Conservation (phyloP, 2,797 vertebrate species). For the Novumbra hubbsi region DNA sequence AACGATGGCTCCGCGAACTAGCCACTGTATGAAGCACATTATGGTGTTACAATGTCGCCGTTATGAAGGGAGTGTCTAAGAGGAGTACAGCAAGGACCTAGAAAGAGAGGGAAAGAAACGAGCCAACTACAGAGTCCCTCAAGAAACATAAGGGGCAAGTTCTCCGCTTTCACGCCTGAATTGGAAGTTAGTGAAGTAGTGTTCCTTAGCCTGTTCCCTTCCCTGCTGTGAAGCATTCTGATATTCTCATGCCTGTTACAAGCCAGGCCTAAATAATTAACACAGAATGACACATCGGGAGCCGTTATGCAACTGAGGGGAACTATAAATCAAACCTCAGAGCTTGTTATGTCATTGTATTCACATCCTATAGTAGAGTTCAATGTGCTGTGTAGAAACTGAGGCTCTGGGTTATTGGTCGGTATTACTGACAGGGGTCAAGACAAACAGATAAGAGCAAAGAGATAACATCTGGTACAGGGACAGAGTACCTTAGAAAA, state of each 20-base stretch:
- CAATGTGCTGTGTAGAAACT: background rate
- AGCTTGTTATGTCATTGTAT: conserved; percentile 29
- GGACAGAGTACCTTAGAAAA: conserved; percentile 30
- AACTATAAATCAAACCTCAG: conserved; percentile 35
- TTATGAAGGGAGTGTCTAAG: background rate
- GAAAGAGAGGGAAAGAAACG: background rate
- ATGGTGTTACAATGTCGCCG: background rate
- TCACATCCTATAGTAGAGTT: background rate
- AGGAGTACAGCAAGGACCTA: background rate
- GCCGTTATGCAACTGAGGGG: conserved; percentile 49
- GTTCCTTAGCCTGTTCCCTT: background rate
- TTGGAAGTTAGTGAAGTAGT: background rate
- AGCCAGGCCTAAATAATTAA: conserved; percentile 35
- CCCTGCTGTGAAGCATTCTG: conserved; percentile 1
- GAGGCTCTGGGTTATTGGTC: background rate
- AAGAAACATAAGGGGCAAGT: background rate
- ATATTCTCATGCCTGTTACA: background rate
- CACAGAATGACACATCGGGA: conserved; percentile 37
- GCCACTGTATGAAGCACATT: background rate
- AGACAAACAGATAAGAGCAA: background rate
- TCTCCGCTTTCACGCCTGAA: background rate
- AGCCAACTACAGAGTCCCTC: background rate
- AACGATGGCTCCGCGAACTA: conserved; percentile 19
- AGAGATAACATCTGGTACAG: background rate
- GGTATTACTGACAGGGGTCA: background rate